Evolutionary conservation across 2,113 vertebrate species (phyloP).

Genomic region (Macquaria australasica): DNA sequence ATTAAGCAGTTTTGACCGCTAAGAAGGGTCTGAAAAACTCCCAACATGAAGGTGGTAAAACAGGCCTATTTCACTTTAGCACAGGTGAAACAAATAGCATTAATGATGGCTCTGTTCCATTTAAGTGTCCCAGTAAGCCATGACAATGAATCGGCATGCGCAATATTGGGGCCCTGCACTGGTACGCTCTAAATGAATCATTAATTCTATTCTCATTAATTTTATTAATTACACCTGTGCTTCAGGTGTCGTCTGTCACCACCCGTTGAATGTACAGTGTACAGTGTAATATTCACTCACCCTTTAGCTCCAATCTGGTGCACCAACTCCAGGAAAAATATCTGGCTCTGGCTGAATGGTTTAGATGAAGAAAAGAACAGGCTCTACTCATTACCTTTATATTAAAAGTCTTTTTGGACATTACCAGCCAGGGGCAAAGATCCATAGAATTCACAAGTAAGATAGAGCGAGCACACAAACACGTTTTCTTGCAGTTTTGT

Average conservation of each 20-base stretch:
- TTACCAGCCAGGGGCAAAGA: neutral
- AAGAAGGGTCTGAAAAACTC: neutral
- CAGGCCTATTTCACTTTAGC: neutral
- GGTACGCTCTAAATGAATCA: neutral
- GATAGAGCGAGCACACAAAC: neutral
- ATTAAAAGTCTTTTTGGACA: neutral
- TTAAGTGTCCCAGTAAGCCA: neutral
- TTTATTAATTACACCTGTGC: neutral
- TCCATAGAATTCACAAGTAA: neutral
- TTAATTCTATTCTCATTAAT: neutral
- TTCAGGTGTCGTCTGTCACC: neutral
- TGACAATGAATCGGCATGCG: too few species aligned
- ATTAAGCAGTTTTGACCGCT: neutral
- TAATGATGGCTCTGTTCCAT: neutral
- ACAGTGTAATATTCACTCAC: neutral
- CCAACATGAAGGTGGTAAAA: neutral
- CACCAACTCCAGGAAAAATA: neutral
- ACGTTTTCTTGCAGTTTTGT: neutral
- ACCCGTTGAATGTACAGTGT: neutral
- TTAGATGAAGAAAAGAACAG: neutral
- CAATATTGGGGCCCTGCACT: neutral
- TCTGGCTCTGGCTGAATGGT: neutral
- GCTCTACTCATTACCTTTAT: neutral
- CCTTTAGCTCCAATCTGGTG: neutral
- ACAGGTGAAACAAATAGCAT: neutral